These are phyloP conservation scores for Melipona bicolor DNA, from an alignment of 2,888 invertebrate genomes.

Conservation along the genomic window DNA sequence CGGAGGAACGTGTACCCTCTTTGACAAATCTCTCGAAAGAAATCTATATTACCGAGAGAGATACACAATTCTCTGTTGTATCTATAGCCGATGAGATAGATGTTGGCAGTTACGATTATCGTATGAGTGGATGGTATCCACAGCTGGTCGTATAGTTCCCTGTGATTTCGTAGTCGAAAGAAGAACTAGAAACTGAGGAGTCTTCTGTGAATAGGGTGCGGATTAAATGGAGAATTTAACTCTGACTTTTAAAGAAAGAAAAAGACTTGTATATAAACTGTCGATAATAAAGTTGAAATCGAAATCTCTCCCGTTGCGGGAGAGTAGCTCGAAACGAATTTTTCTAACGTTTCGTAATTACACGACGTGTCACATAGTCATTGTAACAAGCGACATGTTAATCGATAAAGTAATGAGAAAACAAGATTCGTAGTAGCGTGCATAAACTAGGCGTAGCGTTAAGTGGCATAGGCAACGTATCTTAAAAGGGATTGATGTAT, in stretches of 20 bases:
- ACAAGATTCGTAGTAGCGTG: constrained; percentile 46
- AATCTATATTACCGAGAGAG: neutral
- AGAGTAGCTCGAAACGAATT: constrained; percentile 12
- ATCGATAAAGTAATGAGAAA: constrained; percentile 40
- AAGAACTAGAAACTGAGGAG: neutral
- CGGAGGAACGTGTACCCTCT: constrained; percentile 38
- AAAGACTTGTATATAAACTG: constrained; percentile 46
- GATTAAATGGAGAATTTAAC: neutral
- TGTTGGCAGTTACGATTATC: neutral
- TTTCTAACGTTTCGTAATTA: constrained; percentile 30
- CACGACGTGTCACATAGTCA: constrained; percentile 19
- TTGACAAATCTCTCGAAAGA: neutral
- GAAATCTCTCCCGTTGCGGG: neutral
- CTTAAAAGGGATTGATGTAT: constrained; percentile 40
- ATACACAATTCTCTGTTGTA: neutral
- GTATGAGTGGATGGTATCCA: neutral
- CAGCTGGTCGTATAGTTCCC: constrained; percentile 3
- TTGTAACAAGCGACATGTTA: constrained; percentile 35
- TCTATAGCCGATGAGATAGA: neutral
- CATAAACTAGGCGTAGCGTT: constrained; percentile 51
- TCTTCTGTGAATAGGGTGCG: constrained; percentile 1
- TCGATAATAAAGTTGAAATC: neutral
- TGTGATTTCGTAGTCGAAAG: neutral
- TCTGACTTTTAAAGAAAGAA: neutral
- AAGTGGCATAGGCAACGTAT: constrained; percentile 49